Evolutionary conservation across 1,140 invertebrate species (phyloP).

Genomic region (Drosophila tropicalis): DNA sequence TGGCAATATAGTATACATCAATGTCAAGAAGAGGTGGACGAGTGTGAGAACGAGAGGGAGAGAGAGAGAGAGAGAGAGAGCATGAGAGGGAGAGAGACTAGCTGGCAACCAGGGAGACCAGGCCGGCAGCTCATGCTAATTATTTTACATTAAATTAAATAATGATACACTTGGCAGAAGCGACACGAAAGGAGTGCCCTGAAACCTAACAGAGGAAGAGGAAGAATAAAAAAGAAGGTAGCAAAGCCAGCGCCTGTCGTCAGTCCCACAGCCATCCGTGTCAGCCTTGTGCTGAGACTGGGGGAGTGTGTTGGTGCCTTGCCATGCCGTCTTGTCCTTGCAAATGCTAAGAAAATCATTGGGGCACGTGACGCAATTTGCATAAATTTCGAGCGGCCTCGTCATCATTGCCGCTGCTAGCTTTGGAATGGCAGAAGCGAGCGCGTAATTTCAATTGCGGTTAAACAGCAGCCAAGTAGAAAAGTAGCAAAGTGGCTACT

Average conservation of each 20-base stretch:
- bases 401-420: conserved; percentile 25
- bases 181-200: conserved; percentile 46
- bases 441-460: conserved; percentile 81
- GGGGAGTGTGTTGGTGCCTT: not conserved
- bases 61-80: no score
- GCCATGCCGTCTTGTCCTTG: conserved; percentile 27
- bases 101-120: conserved; percentile 3
- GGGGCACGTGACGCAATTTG: conserved; percentile 82
- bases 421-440: conserved; percentile 60
- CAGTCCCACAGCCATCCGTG: not conserved
- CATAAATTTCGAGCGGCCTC: conserved; percentile 72
- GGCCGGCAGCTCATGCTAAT: conserved; percentile 64
- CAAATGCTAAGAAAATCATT: conserved; percentile 76
- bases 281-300: conserved; percentile 4
- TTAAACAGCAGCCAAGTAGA: conserved; percentile 80
- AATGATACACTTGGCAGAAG: conserved; percentile 77
- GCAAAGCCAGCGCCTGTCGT: conserved; percentile 3
- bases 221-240: conserved; percentile 39
- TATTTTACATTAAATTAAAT: conserved; percentile 83
- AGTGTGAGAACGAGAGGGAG: not conserved
- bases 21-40: conserved; percentile 48
- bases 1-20: conserved; percentile 55
- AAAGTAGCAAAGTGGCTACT: conserved; percentile 64
- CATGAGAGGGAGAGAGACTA: no score
- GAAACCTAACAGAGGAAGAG: not conserved